A percentile compares a stretch with the other conserved stretches of the same genome.
phyloP scores from a whole-genome alignment of 2,888 invertebrate genomes.

The Drosophila atroscutellata region DNA sequence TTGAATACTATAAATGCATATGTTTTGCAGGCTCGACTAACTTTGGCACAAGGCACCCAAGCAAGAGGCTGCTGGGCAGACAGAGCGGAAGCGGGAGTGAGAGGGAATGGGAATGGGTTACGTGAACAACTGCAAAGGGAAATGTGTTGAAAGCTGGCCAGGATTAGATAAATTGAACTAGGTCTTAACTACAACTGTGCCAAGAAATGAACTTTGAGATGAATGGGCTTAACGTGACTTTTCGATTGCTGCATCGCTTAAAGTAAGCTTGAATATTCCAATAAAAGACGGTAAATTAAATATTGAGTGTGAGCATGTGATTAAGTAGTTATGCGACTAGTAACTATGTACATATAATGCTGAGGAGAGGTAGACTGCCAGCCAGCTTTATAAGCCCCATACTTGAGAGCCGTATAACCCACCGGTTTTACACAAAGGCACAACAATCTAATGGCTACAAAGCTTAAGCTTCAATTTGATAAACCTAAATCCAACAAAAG shows the following conservation, averaged over 20 bases:
- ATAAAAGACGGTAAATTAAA: constrained; percentile 1
- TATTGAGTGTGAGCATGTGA: constrained; percentile 6
- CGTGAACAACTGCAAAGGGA: constrained; percentile 6
- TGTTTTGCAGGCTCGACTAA: constrained; percentile 57
- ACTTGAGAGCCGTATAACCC: constrained; percentile 18
- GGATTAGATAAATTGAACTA: constrained; percentile 49
- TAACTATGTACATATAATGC: not conserved
- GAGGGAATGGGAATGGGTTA: not conserved
- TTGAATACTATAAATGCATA: constrained; percentile 60
- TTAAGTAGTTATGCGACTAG: constrained; percentile 3
- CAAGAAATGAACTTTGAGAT: constrained; percentile 47
- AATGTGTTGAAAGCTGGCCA: constrained; percentile 37
- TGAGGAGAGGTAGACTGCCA: not conserved
- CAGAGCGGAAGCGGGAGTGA: not conserved
- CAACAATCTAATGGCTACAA: constrained; percentile 56
- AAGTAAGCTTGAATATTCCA: not conserved
- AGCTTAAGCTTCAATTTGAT: constrained; percentile 71
- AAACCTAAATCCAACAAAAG: constrained; percentile 62
- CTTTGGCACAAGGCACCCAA: constrained; percentile 47
- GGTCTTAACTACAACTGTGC: constrained; percentile 31
- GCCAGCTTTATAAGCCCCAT: not conserved
- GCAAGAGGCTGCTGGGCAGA: constrained; percentile 23
- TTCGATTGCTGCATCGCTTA: constrained; percentile 10
- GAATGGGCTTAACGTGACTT: constrained; percentile 26
- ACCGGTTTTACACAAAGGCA: constrained; percentile 22